Evolutionary conservation across 2,113 vertebrate genomes (phyloP).

Genomic region (Heloderma charlesbogerti): DNA sequence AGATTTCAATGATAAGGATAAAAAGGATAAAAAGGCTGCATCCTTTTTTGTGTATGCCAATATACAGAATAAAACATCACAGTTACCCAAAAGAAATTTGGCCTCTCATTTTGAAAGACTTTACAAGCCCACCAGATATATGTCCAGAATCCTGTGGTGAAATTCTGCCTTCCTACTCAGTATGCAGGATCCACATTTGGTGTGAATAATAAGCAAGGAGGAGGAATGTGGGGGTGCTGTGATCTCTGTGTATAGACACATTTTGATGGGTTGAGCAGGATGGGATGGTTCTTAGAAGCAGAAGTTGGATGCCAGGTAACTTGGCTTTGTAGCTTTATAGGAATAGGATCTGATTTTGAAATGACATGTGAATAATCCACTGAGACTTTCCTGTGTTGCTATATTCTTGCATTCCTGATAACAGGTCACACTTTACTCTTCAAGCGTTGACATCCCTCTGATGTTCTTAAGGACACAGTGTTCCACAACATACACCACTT

Average conservation of each 20-base stretch:
- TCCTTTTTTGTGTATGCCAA: too few relatives aligned
- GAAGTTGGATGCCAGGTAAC: background rate
- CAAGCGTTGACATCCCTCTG: background rate
- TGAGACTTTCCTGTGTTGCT: background rate
- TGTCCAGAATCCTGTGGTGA: background rate
- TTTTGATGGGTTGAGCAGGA: background rate
- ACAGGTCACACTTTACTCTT: background rate
- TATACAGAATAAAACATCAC: background rate
- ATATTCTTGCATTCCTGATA: background rate
- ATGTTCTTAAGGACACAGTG: background rate
- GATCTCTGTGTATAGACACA: background rate
- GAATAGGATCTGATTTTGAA: background rate
- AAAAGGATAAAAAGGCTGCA: background rate
- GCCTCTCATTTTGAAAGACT: background rate
- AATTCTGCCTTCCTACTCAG: background rate
- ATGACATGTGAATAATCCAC: background rate
- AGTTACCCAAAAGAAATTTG: background rate
- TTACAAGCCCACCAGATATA: background rate
- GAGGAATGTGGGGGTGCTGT: too few relatives aligned
- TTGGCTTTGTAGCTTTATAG: background rate
- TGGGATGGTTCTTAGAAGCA: background rate
- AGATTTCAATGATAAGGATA: background rate
- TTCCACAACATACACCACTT: background rate
- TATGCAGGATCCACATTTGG: background rate
- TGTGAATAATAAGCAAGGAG: background rate